phyloP scores from a whole-genome alignment of 2,888 invertebrate species.

The Drosophila picticornis region DNA sequence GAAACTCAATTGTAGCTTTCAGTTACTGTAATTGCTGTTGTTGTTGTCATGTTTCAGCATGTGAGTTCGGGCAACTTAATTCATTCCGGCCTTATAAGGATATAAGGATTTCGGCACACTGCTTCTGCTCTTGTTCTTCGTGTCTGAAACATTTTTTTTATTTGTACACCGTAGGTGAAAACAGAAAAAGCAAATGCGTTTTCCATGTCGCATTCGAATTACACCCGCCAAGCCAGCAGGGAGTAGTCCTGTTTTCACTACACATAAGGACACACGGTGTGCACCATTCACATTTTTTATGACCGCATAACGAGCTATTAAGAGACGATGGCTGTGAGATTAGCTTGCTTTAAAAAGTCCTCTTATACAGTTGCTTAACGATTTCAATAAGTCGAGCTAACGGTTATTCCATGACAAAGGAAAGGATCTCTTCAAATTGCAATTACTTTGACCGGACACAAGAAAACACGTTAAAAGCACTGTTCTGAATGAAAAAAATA shows the following conservation, averaged over 20 bases:
- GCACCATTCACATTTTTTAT: slow-evolving; percentile 19
- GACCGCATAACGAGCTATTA: slow-evolving; percentile 55
- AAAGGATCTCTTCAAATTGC: slow-evolving; percentile 3
- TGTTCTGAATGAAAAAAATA: not conserved
- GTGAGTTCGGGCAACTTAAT: slow-evolving; percentile 58
- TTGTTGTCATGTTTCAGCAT: slow-evolving; percentile 18
- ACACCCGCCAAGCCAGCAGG: slow-evolving; percentile 25
- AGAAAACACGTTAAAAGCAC: not conserved
- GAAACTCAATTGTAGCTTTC: not conserved
- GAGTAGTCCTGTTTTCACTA: slow-evolving; percentile 6
- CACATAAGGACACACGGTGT: slow-evolving; percentile 13
- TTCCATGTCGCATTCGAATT: slow-evolving; percentile 59
- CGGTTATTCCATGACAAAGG: slow-evolving; percentile 4
- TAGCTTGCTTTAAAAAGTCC: slow-evolving; percentile 11
- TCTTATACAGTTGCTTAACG: slow-evolving; percentile 1
- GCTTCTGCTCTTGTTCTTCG: not conserved
- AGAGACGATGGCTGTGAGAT: slow-evolving; percentile 24
- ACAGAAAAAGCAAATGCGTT: slow-evolving; percentile 55
- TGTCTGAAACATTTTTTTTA: slow-evolving; percentile 26
- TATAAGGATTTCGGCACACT: slow-evolving; percentile 25
- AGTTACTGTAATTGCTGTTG: slow-evolving; percentile 29
- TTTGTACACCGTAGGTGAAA: slow-evolving; percentile 19
- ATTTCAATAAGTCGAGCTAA: slow-evolving; percentile 27
- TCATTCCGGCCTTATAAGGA: slow-evolving; percentile 21
- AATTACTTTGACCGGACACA: not conserved